Percentiles rank a stretch among this genome's conserved stretches.
Evolutionary conservation across 1,140 invertebrate species (phyloP).

Genomic region (Atopsyche davidsoni): DNA sequence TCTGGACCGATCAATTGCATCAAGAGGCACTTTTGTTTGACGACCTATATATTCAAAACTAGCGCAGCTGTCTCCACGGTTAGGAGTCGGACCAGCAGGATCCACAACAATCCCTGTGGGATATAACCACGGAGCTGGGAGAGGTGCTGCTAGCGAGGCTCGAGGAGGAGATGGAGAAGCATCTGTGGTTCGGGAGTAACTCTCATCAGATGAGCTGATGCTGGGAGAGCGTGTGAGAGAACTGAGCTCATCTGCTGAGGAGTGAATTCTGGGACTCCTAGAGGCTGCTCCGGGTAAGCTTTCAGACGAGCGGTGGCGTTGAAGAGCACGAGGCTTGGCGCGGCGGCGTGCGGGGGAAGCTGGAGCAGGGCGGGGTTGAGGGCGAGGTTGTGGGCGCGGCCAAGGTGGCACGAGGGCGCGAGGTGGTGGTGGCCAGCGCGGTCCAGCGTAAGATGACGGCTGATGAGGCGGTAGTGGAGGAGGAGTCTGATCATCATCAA

Average conservation of each 20-base stretch:
- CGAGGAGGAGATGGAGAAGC: conserved; percentile 50
- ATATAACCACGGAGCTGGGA: conserved; percentile 36
- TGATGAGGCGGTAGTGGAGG: conserved; percentile 50
- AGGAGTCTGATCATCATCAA: conserved; percentile 41
- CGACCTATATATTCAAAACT: conserved; percentile 53
- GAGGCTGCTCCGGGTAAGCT: conserved; percentile 49
- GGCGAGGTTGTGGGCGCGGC: conserved; percentile 46
- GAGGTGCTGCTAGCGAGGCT: conserved; percentile 55
- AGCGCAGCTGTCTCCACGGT: conserved; percentile 55
- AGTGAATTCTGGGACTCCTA: conserved; percentile 56
- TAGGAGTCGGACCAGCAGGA: conserved; percentile 34
- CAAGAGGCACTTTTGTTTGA: conserved; percentile 33
- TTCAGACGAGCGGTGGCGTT: conserved; percentile 58
- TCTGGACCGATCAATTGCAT: conserved; percentile 30
- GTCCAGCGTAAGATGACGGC: conserved; percentile 30
- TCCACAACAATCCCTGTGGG: conserved; percentile 25
- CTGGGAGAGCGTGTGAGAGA: conserved; percentile 71
- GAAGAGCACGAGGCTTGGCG: conserved; percentile 33
- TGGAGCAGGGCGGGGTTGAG: conserved; percentile 40
- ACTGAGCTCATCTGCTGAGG: conserved; percentile 73
- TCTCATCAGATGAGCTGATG: conserved; percentile 74
- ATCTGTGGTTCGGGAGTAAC: conserved; percentile 68
- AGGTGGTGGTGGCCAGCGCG: conserved; percentile 45
- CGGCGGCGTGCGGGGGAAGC: conserved; percentile 33
- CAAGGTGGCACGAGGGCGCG: conserved; percentile 49